Evolutionary conservation across 2,888 invertebrate genomes (phyloP).

Genomic region (Drosophila vallismaia): DNA sequence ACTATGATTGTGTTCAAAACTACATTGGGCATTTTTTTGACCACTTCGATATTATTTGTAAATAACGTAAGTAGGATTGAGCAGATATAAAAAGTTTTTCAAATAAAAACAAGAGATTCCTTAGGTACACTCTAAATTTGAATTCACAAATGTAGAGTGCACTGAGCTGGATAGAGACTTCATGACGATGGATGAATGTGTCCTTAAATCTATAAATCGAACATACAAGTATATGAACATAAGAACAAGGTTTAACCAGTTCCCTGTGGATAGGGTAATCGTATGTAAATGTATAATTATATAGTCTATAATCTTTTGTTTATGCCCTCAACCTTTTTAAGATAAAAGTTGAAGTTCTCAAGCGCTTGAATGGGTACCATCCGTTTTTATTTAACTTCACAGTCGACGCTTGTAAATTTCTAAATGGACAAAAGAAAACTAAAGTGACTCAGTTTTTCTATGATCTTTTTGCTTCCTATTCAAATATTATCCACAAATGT

Average conservation of each 20-base stretch:
- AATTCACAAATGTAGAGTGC: constrained; percentile 17
- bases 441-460: not conserved
- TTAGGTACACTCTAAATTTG: constrained; percentile 4
- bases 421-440: constrained; percentile 1
- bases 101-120: too few relatives aligned
- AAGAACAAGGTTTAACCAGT: constrained; percentile 2
- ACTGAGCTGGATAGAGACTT: not conserved
- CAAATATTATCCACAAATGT: constrained; percentile 8
- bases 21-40: too few relatives aligned
- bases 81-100: too few relatives aligned
- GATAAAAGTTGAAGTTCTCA: not conserved
- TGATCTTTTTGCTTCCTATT: constrained; percentile 6
- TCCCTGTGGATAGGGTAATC: not conserved
- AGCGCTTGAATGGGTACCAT: constrained; percentile 16
- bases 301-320: not conserved
- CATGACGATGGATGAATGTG: constrained; percentile 3
- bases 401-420: not conserved
- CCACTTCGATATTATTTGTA: not conserved
- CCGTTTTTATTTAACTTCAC: constrained; percentile 16
- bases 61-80: not conserved
- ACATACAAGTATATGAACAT: constrained; percentile 14
- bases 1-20: not conserved
- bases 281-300: not conserved
- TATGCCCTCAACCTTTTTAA: not conserved
- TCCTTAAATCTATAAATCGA: constrained; percentile 14